These are phyloP conservation scores for Syritta pipiens DNA, from an alignment of 2,888 invertebrate genomes.

Conservation along the genomic window DNA sequence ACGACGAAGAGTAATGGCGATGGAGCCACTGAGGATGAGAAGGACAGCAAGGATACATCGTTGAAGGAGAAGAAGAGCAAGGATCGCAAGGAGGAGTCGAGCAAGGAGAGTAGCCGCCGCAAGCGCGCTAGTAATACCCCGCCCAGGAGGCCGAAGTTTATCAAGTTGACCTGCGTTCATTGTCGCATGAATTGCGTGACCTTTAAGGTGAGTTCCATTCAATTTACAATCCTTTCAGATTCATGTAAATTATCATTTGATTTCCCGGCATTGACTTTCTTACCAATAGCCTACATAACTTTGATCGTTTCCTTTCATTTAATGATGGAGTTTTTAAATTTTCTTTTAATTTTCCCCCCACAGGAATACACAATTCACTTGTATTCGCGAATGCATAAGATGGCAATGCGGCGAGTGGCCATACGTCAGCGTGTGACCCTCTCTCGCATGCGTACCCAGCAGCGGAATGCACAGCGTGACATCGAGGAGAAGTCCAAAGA, in stretches of 20 bases:
- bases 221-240: not conserved
- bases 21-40: constrained; percentile 55
- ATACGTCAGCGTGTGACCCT: constrained; percentile 87
- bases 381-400: constrained; percentile 85
- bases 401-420: constrained; percentile 87
- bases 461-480: constrained; percentile 89
- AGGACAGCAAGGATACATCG: constrained; percentile 53
- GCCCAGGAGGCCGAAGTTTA: constrained; percentile 78
- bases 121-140: constrained; percentile 71
- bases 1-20: constrained; percentile 17
- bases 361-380: constrained; percentile 88
- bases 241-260: too few species aligned
- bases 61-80: constrained; percentile 75
- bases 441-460: constrained; percentile 88
- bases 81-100: constrained; percentile 74
- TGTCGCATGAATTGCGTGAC: constrained; percentile 87
- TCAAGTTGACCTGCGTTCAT: constrained; percentile 88
- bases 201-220: constrained; percentile 82
- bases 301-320: not conserved
- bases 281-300: too few species aligned
- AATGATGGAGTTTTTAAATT: not conserved
- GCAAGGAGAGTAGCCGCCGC: constrained; percentile 75
- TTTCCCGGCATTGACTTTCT: too few species aligned
- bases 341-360: not conserved
- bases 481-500: constrained; percentile 86